Evolutionary conservation across 2,113 vertebrate species (phyloP).

Genomic region (Cochlearius cochlearius): DNA sequence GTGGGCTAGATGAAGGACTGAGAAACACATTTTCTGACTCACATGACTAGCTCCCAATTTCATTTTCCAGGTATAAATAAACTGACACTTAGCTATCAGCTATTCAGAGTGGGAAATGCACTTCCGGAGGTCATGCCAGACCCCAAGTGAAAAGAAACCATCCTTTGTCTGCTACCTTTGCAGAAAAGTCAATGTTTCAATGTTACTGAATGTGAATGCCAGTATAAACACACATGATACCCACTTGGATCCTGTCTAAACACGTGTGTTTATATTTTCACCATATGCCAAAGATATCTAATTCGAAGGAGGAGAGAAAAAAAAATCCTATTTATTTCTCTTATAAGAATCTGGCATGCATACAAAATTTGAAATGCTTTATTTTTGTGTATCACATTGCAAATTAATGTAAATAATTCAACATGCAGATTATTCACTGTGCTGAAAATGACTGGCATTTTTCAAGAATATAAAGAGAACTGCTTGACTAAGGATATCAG

Average conservation of each 20-base stretch:
- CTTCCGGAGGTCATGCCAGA: background rate
- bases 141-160: background rate
- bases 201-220: background rate
- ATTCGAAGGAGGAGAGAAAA: background rate
- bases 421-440: background rate
- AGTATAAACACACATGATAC: background rate
- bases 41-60: background rate
- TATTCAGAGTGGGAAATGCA: background rate
- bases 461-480: background rate
- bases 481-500: background rate
- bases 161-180: background rate
- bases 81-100: background rate
- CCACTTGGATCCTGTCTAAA: background rate
- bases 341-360: background rate
- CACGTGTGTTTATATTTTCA: background rate
- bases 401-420: conserved; percentile 57
- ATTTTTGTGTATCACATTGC: background rate
- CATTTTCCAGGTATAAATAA: background rate
- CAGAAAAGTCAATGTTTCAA: background rate
- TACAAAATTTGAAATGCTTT: background rate
- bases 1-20: background rate
- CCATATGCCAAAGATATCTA: background rate
- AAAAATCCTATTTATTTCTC: background rate
- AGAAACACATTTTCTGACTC: background rate
- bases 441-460: conserved; percentile 18